Percentiles rank a stretch among this genome's conserved stretches.
These are phyloP conservation scores for Xestia ashworthii DNA, from an alignment of 2,888 invertebrate species.

Conservation along the genomic window DNA sequence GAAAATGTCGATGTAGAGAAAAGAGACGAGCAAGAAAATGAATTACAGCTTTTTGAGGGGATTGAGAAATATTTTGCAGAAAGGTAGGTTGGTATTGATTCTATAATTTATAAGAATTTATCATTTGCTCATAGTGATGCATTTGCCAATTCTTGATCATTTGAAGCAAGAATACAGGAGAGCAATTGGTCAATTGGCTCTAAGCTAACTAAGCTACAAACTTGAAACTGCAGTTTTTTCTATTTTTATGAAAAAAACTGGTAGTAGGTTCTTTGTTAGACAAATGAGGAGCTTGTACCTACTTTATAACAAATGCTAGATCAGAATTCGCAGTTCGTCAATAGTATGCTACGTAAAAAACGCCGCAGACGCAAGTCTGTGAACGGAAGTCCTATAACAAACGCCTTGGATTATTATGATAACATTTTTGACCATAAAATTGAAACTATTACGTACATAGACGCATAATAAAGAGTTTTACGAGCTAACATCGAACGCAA, in stretches of 20 bases:
- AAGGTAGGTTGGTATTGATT: too few species aligned
- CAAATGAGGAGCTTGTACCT: neutral
- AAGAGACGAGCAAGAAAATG: neutral
- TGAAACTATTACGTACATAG: constrained; percentile 79
- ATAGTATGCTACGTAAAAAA: constrained; percentile 11
- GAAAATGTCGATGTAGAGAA: neutral
- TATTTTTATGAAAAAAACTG: too few species aligned
- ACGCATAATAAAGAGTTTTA: constrained; percentile 88
- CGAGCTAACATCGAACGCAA: constrained; percentile 85
- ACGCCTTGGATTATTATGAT: constrained; percentile 82
- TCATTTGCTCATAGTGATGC: neutral
- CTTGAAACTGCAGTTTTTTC: neutral
- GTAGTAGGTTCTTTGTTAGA: neutral
- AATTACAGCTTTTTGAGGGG: neutral
- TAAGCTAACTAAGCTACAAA: neutral
- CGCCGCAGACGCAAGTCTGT: constrained; percentile 16
- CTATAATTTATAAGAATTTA: neutral
- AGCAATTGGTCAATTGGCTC: neutral
- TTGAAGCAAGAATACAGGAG: neutral
- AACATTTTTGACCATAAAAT: constrained; percentile 85
- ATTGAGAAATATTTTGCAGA: too few species aligned
- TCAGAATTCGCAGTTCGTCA: constrained; percentile 19
- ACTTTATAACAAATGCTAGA: neutral
- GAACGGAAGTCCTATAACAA: constrained; percentile 81
- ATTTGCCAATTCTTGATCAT: neutral